phyloP scores from a whole-genome alignment of 2,888 invertebrate genomes.

The Cephus sareptanus region DNA sequence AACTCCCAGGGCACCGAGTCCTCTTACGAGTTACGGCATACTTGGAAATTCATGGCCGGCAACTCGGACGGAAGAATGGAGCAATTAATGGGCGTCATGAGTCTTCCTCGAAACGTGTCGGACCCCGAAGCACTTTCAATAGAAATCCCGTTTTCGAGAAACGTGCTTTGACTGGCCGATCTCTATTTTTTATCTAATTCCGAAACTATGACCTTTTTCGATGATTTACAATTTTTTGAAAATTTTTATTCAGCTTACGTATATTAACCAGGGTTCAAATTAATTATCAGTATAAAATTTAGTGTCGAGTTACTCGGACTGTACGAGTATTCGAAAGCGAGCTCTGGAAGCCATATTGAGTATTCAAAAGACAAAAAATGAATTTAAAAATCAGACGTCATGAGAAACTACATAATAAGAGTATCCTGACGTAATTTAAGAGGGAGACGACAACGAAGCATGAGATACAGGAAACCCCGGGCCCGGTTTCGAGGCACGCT shows the following conservation, averaged over 20 bases:
- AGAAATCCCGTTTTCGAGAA: slow-evolving; percentile 49
- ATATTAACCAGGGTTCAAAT: neutral
- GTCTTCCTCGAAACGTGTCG: slow-evolving; percentile 39
- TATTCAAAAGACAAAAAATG: neutral
- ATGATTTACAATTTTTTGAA: neutral
- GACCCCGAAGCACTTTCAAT: slow-evolving; percentile 46
- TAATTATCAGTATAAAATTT: neutral
- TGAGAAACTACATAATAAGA: neutral
- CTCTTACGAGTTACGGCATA: slow-evolving; percentile 35
- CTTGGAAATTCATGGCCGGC: slow-evolving; percentile 49
- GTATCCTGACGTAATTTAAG: slow-evolving; percentile 15
- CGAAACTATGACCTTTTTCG: neutral
- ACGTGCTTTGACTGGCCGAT: slow-evolving; percentile 46
- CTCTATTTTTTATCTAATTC: neutral
- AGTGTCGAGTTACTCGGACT: neutral
- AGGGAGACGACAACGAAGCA: neutral
- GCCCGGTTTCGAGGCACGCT: neutral
- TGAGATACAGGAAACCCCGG: neutral
- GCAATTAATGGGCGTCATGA: slow-evolving; percentile 53
- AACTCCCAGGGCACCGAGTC: slow-evolving; percentile 29
- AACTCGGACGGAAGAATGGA: slow-evolving; percentile 47
- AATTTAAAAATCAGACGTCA: neutral
- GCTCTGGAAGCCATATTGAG: neutral
- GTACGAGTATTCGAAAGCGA: neutral
- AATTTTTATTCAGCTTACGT: neutral